These are phyloP conservation scores for Sphaerophoria rueppellii DNA, from an alignment of 2,888 invertebrate species.

Conservation along the genomic window DNA sequence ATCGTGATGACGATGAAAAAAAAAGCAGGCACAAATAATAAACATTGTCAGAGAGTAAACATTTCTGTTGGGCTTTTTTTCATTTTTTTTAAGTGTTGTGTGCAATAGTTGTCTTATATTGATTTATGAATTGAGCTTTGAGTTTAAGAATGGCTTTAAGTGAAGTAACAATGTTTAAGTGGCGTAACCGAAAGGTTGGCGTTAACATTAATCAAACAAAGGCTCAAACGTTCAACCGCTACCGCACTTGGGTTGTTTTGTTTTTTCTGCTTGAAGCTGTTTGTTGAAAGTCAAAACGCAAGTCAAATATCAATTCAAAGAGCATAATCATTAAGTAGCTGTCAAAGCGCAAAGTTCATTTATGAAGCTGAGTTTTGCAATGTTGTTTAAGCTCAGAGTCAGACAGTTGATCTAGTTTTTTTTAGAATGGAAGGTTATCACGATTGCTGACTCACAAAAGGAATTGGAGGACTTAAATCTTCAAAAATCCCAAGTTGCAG, in stretches of 20 bases:
- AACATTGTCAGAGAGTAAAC: conserved; percentile 16
- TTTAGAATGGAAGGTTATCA: too few relatives aligned
- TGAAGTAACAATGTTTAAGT: conserved; percentile 43
- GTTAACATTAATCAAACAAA: conserved; percentile 51
- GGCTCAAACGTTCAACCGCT: neutral
- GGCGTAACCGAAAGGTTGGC: conserved; percentile 40
- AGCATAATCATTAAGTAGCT: neutral
- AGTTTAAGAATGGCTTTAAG: conserved; percentile 57
- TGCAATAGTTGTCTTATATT: conserved; percentile 24
- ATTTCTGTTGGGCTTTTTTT: conserved; percentile 39
- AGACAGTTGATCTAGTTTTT: too few relatives aligned
- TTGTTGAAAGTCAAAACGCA: neutral
- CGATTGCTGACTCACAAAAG: too few relatives aligned
- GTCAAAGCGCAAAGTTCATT: too few relatives aligned
- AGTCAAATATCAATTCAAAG: neutral
- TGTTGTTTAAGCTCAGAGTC: too few relatives aligned
- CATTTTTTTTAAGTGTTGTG: conserved; percentile 4
- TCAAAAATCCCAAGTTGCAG: too few relatives aligned
- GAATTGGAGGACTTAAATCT: too few relatives aligned
- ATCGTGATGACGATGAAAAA: conserved; percentile 56
- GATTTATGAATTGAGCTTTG: conserved; percentile 64
- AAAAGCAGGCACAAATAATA: neutral
- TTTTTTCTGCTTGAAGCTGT: too few relatives aligned
- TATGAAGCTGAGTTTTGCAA: too few relatives aligned
- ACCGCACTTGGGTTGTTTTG: neutral